Base-by-base conservation (phyloP, 2,113 vertebrate species). In the Axis porcinus region DNA sequence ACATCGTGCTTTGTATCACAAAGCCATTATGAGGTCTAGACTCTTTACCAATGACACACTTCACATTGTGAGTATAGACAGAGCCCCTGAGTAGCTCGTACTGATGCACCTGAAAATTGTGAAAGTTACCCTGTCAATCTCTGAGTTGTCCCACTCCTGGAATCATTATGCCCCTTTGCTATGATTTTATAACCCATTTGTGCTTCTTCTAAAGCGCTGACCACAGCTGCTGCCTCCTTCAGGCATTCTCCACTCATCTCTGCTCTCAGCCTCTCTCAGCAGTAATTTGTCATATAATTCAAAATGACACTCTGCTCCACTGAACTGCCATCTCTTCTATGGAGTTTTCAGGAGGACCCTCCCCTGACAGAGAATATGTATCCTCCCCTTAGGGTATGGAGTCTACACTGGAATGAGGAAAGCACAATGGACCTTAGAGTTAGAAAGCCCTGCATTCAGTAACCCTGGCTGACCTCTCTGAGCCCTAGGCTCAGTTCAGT, bases 251-350 rank as follows among this genome's bases (percentile, higher is more conserved):
- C 2, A 0, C 55, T 84, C 16, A 2, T 50, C 57, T 93, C 64
- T 45, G 55, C 64, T 87, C 84, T 85, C 10, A 33, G 93, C 30
- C 74, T n/a, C 52, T 92, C 88, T 88, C 87, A 14, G 76, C 1
- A 1, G 78, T 95, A 52, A 97, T 94, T 70, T 86, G 87, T 97
- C 93, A 94, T 62, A 78, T 64, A 94, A 98, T 96, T 94, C 89
- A 93, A 95, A 89, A 92, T 60, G 84, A 93, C 64, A 82, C 27
- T 28, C 33, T 0, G 6, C 43, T 92, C 86, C 43, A 27, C 55
- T 93, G 91, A 70, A 50, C 43, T 47, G 81, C 85, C 58, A n/a
- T 58, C 21, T 64, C 57, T 47, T 85, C 89, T 67, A 0, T 33
- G 55, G 27, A 82, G 43, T 1, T 64, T 96, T 50, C 0, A 2